Evolutionary conservation across 1,140 invertebrate species (phyloP), one percentile per base, ranked within the genome.

Genomic region (Panagrolaimus sp.): DNA sequence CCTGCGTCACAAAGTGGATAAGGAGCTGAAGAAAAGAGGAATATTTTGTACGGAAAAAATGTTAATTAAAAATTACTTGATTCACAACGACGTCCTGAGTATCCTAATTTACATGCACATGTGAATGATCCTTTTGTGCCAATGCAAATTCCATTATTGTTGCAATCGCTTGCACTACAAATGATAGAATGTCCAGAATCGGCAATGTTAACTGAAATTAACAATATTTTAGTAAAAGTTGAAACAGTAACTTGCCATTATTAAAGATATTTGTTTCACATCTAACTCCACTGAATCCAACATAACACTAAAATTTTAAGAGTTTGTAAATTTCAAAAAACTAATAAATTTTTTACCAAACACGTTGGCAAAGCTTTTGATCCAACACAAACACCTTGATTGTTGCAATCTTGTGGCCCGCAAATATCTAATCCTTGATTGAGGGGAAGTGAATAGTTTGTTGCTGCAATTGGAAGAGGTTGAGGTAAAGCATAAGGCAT

Each of bases 21-120:
- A 1, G 73, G 72, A n/a, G 70, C 32, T 38, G n/a, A n/a, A n/a
- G n/a, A n/a, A 38, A 38, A 38, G 7, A 38, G 32, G 7, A 38
- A 38, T 38, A 38, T 4, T 4, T 38, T 38, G 7, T 38, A 4
- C 7, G 7, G 7, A 47, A 45, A 75, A 14, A 26, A 21, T 38
- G 6, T 17, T 2, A 28, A 3, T 17, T 12, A 5, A n/a, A 9
- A 44, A 28, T 44, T 38, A 65, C 63, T 73, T 15, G 45, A 69
- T 47, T 76, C 74, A 26, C 74, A 76, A 24, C 65, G 63, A n/a
- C 64, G 48, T 14, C 74, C 74, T 67, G 67, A 72, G 58, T 67
- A 76, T 55, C 74, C 74, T 4, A 76, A 63, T 62, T 76, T 72
- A 55, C 74, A 76, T 3, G 71, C 71, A 63, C 74, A 76, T 10